phyloP scores from a whole-genome alignment of 2,113 vertebrate genomes.

The Spilogale gracilis region DNA sequence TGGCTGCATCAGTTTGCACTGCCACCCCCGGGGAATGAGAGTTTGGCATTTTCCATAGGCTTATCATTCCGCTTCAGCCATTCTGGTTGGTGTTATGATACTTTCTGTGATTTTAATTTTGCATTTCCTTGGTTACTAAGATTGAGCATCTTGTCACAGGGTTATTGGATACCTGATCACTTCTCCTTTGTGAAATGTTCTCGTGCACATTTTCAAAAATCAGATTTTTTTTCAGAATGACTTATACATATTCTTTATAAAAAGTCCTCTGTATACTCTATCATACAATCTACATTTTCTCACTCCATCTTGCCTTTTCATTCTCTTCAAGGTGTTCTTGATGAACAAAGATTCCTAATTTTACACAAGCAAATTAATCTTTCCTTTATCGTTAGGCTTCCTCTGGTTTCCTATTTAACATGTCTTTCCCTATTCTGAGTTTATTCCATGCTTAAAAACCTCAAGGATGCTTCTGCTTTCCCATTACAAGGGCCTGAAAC shows the following conservation, averaged over 20 bases:
- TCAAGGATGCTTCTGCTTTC: slow-evolving; percentile 63
- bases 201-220: background rate
- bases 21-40: background rate
- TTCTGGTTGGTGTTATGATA: background rate
- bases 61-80: background rate
- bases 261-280: background rate
- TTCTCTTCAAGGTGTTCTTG: background rate
- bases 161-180: background rate
- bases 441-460: slow-evolving; percentile 84
- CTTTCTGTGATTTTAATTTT: background rate
- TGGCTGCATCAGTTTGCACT: background rate
- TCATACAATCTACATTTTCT: background rate
- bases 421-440: slow-evolving; percentile 57
- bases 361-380: background rate
- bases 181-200: background rate
- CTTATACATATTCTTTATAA: background rate
- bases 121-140: background rate
- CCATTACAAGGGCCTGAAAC: background rate
- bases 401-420: background rate
- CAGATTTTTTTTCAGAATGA: background rate
- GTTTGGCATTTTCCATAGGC: background rate
- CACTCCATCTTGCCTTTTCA: background rate
- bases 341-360: slow-evolving; percentile 1
- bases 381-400: background rate
- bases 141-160: background rate